phyloP scores from a whole-genome alignment of 2,797 vertebrate species.

The Triplophysa yarkandensis region DNA sequence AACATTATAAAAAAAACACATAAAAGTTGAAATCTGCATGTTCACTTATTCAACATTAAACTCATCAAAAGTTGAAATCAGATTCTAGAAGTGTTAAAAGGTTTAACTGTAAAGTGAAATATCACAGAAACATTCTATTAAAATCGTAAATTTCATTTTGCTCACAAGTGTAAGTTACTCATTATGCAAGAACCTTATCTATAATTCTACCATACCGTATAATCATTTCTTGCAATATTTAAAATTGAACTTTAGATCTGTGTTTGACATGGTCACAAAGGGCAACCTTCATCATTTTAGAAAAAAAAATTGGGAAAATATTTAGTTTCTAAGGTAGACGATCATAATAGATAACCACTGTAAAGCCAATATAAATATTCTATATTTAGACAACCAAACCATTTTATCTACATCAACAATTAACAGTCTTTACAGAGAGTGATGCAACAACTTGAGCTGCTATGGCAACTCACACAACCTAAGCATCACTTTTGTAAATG shows the following conservation, averaged over 20 bases:
- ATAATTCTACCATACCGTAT: background rate
- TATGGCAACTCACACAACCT: no score
- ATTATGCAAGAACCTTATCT: background rate
- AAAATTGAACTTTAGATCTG: background rate
- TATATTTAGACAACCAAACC: no score
- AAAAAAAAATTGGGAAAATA: background rate
- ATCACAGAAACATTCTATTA: background rate
- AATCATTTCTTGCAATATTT: background rate
- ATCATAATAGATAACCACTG: no score
- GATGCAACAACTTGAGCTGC: no score
- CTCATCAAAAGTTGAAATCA: background rate
- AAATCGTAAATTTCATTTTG: background rate
- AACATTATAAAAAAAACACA: background rate
- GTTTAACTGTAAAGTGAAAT: background rate
- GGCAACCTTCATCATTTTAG: slow-evolving; percentile 6
- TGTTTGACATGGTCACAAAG: slow-evolving; percentile 8
- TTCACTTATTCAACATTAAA: no score
- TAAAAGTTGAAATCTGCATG: no score
- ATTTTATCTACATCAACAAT: no score
- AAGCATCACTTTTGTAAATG: no score
- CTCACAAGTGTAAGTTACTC: background rate
- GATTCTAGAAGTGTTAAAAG: background rate
- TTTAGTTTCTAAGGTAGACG: background rate
- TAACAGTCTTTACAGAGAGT: no score
- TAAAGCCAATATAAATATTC: no score